These are phyloP conservation scores for Cranoglanis bouderius DNA, from an alignment of 2,113 vertebrate species.

Conservation along the genomic window DNA sequence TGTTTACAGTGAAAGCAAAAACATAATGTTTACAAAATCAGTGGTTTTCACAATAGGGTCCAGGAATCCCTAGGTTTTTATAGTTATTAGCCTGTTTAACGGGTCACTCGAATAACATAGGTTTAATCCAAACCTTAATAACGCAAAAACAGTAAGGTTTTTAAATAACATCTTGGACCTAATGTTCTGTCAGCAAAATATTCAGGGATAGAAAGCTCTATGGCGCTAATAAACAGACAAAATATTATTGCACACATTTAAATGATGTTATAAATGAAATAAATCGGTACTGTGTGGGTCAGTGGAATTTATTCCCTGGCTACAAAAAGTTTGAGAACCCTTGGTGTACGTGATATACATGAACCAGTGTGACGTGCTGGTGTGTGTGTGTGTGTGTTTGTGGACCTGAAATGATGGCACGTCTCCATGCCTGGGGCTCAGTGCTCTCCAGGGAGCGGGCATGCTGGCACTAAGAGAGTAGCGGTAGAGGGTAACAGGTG, in stretches of 20 bases:
- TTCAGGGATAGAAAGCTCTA: not conserved
- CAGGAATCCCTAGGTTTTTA: not conserved
- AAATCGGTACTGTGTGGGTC: not conserved
- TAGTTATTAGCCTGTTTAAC: not conserved
- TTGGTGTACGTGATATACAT: not conserved
- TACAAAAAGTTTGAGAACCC: not conserved
- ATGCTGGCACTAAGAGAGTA: conserved; percentile 86
- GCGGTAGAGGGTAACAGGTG: conserved; percentile 81
- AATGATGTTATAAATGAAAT: not conserved
- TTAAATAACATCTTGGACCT: not conserved
- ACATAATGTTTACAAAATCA: not conserved
- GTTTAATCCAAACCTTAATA: not conserved
- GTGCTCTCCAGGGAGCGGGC: conserved; percentile 82
- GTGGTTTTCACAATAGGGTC: not conserved
- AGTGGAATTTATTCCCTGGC: not conserved
- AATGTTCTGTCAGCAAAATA: not conserved
- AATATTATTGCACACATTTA: not conserved
- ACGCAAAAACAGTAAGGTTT: not conserved
- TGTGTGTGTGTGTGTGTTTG: conserved; percentile 53
- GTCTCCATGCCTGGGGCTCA: conserved; percentile 78
- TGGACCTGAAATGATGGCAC: conserved; percentile 91
- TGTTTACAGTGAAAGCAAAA: not conserved
- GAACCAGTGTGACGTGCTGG: not conserved
- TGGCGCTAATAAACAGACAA: not conserved
- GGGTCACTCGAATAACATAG: not conserved